Evolutionary conservation across 2,797 vertebrate genomes (phyloP).

Genomic region (Varecia variegata): DNA sequence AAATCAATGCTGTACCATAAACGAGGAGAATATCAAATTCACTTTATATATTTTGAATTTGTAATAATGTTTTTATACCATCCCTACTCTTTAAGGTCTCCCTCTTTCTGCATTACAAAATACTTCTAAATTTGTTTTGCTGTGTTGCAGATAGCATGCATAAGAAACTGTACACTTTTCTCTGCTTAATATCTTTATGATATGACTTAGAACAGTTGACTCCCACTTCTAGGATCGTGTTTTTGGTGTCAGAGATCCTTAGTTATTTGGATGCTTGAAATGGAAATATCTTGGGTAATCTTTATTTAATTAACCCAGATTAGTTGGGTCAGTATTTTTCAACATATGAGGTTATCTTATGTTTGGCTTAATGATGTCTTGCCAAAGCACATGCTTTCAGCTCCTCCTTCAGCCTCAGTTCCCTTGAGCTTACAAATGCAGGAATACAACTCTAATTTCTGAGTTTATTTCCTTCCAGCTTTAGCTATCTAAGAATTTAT

Average conservation of each 20-base stretch:
- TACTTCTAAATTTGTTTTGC: background rate
- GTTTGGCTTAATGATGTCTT: background rate
- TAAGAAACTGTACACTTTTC: constrained; percentile 22
- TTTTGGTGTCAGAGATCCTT: constrained; percentile 32
- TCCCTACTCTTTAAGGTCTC: background rate
- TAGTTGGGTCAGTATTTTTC: background rate
- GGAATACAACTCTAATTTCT: background rate
- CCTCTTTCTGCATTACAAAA: background rate
- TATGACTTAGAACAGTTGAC: constrained; percentile 8
- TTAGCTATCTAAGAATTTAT: constrained; percentile 32
- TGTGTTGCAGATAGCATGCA: background rate
- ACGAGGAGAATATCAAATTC: background rate
- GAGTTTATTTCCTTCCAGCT: constrained; percentile 14
- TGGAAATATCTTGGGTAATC: background rate
- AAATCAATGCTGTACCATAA: background rate
- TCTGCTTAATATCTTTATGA: background rate
- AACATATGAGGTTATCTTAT: background rate
- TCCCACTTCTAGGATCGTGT: background rate
- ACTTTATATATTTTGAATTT: constrained; percentile 36
- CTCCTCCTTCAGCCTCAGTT: background rate
- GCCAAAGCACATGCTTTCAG: background rate
- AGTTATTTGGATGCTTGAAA: constrained; percentile 6
- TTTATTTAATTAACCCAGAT: constrained; percentile 24
- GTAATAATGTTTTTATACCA: constrained; percentile 1
- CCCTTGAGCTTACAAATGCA: background rate